These are phyloP conservation scores for Solenopsis fugax DNA, from an alignment of 1,140 invertebrate species.

Conservation along the genomic window DNA sequence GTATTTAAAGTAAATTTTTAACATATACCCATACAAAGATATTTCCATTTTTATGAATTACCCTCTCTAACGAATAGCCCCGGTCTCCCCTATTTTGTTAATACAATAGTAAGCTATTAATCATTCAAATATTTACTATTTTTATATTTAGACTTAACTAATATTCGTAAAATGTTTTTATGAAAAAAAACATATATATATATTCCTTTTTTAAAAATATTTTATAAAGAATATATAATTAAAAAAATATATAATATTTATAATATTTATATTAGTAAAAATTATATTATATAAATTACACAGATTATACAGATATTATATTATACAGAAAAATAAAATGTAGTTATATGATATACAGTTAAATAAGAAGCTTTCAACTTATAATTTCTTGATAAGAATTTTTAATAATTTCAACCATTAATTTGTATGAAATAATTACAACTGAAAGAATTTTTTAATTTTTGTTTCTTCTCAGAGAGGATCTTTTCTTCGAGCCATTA, in stretches of 20 bases:
- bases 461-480: not conserved
- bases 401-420: not conserved
- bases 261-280: not conserved
- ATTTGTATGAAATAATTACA: not conserved
- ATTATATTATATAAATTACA: not conserved
- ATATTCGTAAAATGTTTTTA: not conserved
- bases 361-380: not conserved
- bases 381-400: not conserved
- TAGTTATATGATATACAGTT: too few relatives aligned
- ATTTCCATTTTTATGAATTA: too few relatives aligned
- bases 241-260: not conserved
- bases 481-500: not conserved
- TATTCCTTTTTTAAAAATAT: not conserved
- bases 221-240: not conserved
- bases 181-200: not conserved
- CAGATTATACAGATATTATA: too few relatives aligned
- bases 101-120: not conserved
- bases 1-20: too few relatives aligned
- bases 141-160: not conserved
- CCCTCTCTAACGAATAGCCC: too few relatives aligned
- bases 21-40: too few relatives aligned
- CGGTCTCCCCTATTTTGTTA: too few relatives aligned
- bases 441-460: not conserved
- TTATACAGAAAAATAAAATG: not conserved
- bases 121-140: not conserved